Evolutionary conservation across 2,113 vertebrate genomes (phyloP).

Genomic region (Clarias gariepinus): DNA sequence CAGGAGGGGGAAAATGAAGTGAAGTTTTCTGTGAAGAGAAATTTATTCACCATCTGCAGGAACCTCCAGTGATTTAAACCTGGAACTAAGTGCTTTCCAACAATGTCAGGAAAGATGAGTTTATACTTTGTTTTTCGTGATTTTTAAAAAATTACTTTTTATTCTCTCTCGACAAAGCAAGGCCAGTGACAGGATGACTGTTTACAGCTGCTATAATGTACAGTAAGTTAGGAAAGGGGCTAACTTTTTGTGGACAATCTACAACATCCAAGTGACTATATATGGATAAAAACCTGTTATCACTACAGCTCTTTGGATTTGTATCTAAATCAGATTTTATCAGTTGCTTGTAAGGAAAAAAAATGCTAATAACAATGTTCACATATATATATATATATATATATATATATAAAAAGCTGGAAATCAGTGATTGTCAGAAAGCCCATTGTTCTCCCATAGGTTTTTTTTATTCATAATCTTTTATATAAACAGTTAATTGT

Average conservation of each 20-base stretch:
- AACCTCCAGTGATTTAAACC: not conserved
- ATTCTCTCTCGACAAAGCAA: not conserved
- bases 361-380: too few relatives aligned
- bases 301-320: not conserved
- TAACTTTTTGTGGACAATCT: not conserved
- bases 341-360: not conserved
- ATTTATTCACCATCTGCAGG: not conserved
- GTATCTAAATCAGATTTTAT: not conserved
- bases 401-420: not conserved
- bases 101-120: not conserved
- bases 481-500: slow-evolving; percentile 98
- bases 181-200: not conserved
- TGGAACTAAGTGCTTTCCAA: not conserved
- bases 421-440: not conserved
- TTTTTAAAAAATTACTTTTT: not conserved
- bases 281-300: not conserved
- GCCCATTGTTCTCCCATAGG: slow-evolving; percentile 71
- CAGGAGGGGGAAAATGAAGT: too few relatives aligned
- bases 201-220: not conserved
- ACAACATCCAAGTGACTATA: not conserved
- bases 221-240: not conserved
- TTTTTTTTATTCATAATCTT: slow-evolving; percentile 92
- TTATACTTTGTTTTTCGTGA: not conserved
- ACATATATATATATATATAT: too few relatives aligned
- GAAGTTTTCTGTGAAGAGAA: not conserved